These are phyloP conservation scores for Sphyrna mokarran DNA, from an alignment of 2,113 vertebrate genomes.

Conservation along the genomic window DNA sequence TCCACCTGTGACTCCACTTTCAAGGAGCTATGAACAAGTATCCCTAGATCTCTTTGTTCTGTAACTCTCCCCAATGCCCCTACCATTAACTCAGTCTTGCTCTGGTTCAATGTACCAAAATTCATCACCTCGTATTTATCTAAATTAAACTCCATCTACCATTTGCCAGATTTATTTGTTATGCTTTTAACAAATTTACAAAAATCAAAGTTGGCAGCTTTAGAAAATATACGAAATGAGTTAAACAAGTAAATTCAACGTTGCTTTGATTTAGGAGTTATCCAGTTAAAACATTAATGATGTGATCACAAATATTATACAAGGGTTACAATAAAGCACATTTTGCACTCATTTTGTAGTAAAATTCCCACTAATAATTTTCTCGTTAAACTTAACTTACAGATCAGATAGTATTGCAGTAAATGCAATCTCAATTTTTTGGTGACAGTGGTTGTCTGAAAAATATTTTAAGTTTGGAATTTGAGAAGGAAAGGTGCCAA, in stretches of 20 bases:
- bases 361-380: background rate
- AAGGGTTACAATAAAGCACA: background rate
- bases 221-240: background rate
- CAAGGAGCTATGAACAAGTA: no score
- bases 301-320: background rate
- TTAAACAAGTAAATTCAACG: background rate
- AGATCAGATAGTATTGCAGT: background rate
- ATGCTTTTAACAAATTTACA: background rate
- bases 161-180: no score
- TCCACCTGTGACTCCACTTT: no score
- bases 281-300: background rate
- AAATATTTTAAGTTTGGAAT: no score
- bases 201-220: background rate
- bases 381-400: background rate
- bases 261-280: background rate
- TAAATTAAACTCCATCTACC: no score
- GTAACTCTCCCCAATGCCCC: no score
- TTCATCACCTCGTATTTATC: no score
- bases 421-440: background rate
- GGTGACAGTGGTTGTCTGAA: background rate
- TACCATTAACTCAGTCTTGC: no score
- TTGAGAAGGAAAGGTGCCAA: no score
- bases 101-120: no score
- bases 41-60: no score
- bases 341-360: background rate